phyloP scores from a whole-genome alignment of 2,113 vertebrate genomes.

The Neotoma lepida region DNA sequence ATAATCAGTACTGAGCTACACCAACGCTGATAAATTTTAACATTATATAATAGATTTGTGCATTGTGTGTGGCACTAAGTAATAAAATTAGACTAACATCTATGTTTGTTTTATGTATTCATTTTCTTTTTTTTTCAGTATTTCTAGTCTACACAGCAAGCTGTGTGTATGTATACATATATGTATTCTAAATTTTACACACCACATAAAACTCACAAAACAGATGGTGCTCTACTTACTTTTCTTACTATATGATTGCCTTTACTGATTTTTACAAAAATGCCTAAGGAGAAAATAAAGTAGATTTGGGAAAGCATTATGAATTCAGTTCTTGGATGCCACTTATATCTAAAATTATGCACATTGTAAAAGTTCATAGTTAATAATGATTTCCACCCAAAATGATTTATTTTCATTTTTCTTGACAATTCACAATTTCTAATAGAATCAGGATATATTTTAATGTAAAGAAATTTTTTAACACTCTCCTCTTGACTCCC shows the following conservation, averaged over 20 bases:
- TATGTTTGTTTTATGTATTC: background rate
- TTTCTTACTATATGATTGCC: background rate
- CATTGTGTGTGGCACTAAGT: background rate
- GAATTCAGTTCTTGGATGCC: background rate
- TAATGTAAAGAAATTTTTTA: background rate
- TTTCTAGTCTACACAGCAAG: background rate
- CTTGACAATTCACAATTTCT: background rate
- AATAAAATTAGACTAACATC: background rate
- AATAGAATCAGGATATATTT: background rate
- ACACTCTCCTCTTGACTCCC: background rate
- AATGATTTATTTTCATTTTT: background rate
- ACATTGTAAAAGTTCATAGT: background rate
- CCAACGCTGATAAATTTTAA: background rate
- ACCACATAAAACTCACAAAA: background rate
- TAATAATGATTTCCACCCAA: background rate
- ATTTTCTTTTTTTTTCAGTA: background rate
- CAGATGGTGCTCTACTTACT: background rate
- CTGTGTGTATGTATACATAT: background rate
- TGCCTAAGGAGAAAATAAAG: background rate
- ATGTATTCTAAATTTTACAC: background rate
- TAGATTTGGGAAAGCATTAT: background rate
- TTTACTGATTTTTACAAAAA: background rate
- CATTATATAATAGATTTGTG: background rate
- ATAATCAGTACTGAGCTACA: no score
- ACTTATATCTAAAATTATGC: background rate